A percentile compares a stretch with the other conserved stretches of the same genome.
Evolutionary conservation across 2,888 invertebrate genomes (phyloP).

Genomic region (Listrodromus nycthemerus): DNA sequence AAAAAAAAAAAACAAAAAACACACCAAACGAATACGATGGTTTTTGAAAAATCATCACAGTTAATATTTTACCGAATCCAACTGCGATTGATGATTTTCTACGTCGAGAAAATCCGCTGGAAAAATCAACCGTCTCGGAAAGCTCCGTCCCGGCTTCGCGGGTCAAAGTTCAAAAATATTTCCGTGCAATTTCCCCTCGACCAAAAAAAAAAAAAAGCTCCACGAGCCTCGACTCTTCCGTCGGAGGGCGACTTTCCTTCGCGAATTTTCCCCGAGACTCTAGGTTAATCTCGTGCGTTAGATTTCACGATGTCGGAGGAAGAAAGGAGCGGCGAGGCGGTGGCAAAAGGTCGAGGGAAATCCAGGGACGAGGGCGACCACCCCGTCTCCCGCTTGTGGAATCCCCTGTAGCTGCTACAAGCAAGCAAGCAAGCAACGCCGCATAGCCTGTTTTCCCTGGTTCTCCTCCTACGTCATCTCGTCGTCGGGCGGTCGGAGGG

Average conservation of each 20-base stretch:
- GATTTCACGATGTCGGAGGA: slow-evolving; percentile 40
- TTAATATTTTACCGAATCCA: neutral
- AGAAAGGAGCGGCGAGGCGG: neutral
- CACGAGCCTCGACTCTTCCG: neutral
- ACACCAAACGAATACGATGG: neutral
- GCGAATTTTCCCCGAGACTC: too few species aligned
- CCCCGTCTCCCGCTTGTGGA: slow-evolving; percentile 26
- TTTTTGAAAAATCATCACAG: slow-evolving; percentile 37
- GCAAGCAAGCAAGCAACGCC: neutral
- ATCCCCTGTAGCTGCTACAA: slow-evolving; percentile 21
- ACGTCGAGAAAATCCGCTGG: too few species aligned
- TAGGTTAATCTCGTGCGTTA: slow-evolving; percentile 45
- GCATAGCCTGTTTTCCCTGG: slow-evolving; percentile 33
- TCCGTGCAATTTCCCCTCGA: slow-evolving; percentile 41
- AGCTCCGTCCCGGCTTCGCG: slow-evolving; percentile 33
- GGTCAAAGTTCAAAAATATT: slow-evolving; percentile 59
- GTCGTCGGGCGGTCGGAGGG: slow-evolving; percentile 6
- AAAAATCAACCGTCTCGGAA: neutral
- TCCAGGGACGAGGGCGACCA: neutral
- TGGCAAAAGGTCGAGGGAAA: neutral
- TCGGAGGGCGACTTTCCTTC: neutral
- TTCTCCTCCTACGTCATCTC: slow-evolving; percentile 32
- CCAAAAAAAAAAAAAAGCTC: slow-evolving; percentile 20
- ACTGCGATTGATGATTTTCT: too few species aligned
- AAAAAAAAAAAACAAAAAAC: too few species aligned